phyloP scores from a whole-genome alignment of 2,113 vertebrate genomes.

The Turdus rufiventris region DNA sequence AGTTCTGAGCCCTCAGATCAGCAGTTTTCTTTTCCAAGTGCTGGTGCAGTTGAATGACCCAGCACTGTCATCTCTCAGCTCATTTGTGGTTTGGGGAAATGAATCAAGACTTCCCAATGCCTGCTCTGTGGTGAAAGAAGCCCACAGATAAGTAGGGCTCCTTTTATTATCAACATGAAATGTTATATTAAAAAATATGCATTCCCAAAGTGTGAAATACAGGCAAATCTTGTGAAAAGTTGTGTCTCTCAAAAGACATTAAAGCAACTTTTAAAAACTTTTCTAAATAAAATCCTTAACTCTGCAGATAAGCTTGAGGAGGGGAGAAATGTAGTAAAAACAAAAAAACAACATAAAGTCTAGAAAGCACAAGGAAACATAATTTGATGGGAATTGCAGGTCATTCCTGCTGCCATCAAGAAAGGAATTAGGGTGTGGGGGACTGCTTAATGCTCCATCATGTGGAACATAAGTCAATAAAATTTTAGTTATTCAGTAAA shows the following conservation, averaged over 20 bases:
- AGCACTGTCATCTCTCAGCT: neutral
- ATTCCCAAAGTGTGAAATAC: neutral
- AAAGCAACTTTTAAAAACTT: neutral
- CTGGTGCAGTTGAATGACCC: neutral
- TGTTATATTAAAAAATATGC: neutral
- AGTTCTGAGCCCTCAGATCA: neutral
- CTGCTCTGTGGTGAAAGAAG: neutral
- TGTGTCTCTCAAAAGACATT: neutral
- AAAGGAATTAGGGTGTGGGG: slow-evolving; percentile 13
- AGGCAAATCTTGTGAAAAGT: neutral
- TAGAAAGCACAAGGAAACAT: neutral
- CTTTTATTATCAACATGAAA: neutral
- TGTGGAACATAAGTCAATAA: slow-evolving; percentile 38
- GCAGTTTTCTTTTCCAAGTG: neutral
- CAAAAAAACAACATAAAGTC: neutral
- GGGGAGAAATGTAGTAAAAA: neutral
- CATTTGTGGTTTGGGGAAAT: neutral
- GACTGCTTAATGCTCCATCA: slow-evolving; percentile 1
- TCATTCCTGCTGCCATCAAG: neutral
- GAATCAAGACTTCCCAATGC: neutral
- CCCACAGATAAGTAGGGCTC: neutral
- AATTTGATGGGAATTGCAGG: slow-evolving; percentile 44
- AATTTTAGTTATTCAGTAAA: slow-evolving; percentile 46
- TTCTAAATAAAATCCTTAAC: neutral
- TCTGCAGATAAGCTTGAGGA: neutral